These are phyloP conservation scores for Rhodinocichla rosea DNA, from an alignment of 2,113 vertebrate species.

Conservation along the genomic window DNA sequence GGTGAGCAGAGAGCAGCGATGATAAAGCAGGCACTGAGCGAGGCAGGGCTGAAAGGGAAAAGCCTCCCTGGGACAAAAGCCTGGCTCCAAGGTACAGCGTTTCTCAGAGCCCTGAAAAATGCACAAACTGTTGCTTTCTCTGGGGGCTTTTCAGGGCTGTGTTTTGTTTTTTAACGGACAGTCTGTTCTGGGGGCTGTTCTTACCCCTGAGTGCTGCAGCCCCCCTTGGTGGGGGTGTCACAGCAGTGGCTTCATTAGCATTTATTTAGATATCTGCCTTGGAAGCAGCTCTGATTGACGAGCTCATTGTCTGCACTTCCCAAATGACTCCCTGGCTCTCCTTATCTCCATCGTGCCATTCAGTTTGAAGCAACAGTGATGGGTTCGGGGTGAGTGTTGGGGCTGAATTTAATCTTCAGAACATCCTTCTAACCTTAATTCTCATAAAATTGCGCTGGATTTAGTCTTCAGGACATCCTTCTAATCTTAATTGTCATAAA, in stretches of 20 bases:
- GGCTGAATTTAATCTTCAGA: neutral
- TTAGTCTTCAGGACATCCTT: neutral
- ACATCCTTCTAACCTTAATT: neutral
- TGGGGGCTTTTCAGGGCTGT: neutral
- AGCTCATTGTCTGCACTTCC: neutral
- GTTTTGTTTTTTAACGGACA: neutral
- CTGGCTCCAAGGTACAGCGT: neutral
- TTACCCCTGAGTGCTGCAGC: neutral
- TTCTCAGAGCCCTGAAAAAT: slow-evolving; percentile 24
- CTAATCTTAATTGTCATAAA: neutral
- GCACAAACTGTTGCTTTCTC: slow-evolving; percentile 19
- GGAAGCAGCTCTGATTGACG: slow-evolving; percentile 17
- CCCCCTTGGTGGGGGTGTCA: neutral
- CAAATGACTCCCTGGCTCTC: neutral
- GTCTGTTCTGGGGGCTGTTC: neutral
- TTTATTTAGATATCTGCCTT: slow-evolving; percentile 16
- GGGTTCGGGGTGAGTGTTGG: neutral
- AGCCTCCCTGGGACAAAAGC: neutral
- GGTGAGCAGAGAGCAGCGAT: neutral
- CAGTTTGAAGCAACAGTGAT: neutral
- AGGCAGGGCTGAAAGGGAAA: neutral
- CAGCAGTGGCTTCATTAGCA: neutral
- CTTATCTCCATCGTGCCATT: neutral
- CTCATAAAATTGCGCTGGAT: neutral
- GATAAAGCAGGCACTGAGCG: neutral